phyloP scores from a whole-genome alignment of 2,113 vertebrate species.

The Talpa occidentalis region DNA sequence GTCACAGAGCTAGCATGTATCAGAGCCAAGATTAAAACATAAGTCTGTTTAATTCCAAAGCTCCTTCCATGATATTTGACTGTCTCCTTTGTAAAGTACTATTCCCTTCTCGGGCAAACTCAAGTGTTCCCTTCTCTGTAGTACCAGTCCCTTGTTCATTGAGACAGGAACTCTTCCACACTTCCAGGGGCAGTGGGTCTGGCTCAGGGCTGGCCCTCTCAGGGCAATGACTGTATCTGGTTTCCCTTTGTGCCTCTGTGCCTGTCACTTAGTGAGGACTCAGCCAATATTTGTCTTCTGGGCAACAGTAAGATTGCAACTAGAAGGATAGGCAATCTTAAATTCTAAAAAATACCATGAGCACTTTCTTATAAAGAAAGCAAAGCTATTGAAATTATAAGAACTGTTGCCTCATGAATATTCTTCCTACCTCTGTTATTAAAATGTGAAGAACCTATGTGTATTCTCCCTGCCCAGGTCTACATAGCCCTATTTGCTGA shows the following conservation, averaged over 20 bases:
- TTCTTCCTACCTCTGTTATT: not conserved
- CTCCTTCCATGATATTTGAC: not conserved
- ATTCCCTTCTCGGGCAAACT: not conserved
- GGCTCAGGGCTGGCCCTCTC: not conserved
- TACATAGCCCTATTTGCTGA: not conserved
- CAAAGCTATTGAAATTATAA: not conserved
- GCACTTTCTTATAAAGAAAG: not conserved
- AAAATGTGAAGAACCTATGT: not conserved
- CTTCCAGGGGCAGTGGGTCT: not conserved
- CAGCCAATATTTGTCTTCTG: not conserved
- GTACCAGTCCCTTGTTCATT: not conserved
- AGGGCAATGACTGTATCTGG: not conserved
- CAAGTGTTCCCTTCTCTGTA: not conserved
- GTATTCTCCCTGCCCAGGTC: not conserved
- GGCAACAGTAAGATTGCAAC: not conserved
- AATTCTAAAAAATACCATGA: not conserved
- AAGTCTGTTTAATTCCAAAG: not conserved
- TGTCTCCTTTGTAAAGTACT: not conserved
- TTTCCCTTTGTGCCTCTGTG: not conserved
- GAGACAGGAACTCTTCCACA: not conserved
- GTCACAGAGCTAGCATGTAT: not conserved
- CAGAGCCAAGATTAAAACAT: not conserved
- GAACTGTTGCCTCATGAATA: not conserved
- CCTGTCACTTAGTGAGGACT: not conserved
- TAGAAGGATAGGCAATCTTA: not conserved